Percentiles rank a stretch among this genome's conserved stretches.
Evolutionary conservation across 1,140 invertebrate genomes (phyloP).

Genomic region (Schmidtea mediterranea): DNA sequence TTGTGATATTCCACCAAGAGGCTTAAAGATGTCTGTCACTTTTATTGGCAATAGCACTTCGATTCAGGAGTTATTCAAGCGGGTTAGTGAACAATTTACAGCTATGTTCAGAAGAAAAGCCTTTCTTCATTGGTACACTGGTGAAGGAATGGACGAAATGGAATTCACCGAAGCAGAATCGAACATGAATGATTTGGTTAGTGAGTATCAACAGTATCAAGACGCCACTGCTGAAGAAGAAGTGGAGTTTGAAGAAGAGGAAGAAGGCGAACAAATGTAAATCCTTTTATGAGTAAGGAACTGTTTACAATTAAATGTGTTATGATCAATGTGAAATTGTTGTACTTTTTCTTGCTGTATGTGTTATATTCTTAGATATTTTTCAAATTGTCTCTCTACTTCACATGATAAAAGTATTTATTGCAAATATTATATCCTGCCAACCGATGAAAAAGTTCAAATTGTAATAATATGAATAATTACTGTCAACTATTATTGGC

Average conservation of each 20-base stretch:
- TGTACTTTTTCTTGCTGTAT: too few species aligned
- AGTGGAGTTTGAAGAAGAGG: conserved; percentile 23
- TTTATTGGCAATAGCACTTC: conserved; percentile 42
- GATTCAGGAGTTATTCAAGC: conserved; percentile 47
- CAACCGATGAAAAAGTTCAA: too few species aligned
- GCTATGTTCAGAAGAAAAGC: conserved; percentile 67
- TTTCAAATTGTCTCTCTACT: too few species aligned
- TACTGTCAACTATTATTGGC: too few species aligned
- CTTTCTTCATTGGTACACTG: conserved; percentile 66
- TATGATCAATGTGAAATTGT: too few species aligned
- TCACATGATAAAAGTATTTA: too few species aligned
- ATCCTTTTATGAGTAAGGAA: too few species aligned
- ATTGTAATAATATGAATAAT: too few species aligned
- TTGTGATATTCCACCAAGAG: conserved; percentile 36
- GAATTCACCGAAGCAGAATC: conserved; percentile 42
- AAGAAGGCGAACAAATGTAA: conserved; percentile 1
- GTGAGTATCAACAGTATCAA: conserved; percentile 72
- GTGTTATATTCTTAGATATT: too few species aligned
- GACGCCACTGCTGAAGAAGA: conserved; percentile 52
- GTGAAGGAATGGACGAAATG: conserved; percentile 35
- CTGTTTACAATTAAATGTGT: too few species aligned
- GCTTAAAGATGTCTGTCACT: conserved; percentile 40
- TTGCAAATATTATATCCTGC: too few species aligned
- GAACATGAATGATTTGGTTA: conserved; percentile 57
- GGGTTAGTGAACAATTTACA: conserved; percentile 50